Conservation (phyloP, 2,113 vertebrate genomes). For the Himantopus leucocephalus region DNA sequence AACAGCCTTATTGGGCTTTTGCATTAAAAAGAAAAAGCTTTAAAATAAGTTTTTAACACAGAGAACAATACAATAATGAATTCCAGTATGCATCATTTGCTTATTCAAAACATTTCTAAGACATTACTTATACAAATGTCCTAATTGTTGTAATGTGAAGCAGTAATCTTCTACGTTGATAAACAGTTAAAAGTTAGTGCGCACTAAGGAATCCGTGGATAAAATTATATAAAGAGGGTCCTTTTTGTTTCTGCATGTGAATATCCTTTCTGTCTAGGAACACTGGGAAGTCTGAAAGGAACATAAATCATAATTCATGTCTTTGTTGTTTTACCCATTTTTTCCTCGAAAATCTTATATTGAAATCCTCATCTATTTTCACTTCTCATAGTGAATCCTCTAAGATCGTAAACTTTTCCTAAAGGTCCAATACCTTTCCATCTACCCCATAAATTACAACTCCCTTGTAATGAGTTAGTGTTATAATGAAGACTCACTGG, state of each 20-base stretch:
- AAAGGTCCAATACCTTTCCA: slow-evolving; percentile 36
- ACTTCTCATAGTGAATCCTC: not conserved
- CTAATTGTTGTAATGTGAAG: not conserved
- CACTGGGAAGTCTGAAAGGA: not conserved
- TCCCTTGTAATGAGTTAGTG: slow-evolving; percentile 39
- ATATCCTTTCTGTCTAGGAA: not conserved
- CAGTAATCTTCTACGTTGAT: not conserved
- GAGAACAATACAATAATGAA: not conserved
- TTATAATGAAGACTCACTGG: slow-evolving; percentile 53
- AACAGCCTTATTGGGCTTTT: not conserved
- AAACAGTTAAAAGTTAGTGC: not conserved
- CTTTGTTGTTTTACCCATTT: not conserved
- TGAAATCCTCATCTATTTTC: not conserved
- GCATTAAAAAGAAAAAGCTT: not conserved
- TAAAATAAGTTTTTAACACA: not conserved
- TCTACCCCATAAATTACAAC: slow-evolving; percentile 24
- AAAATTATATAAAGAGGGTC: not conserved
- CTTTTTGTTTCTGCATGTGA: not conserved
- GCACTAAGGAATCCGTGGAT: not conserved
- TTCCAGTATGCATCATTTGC: not conserved
- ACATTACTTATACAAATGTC: not conserved
- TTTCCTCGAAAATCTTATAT: not conserved
- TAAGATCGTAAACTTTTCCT: slow-evolving; percentile 41
- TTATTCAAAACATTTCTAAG: not conserved
- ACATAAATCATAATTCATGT: not conserved